A percentile compares a stretch with the other conserved stretches of the same genome.
These are phyloP conservation scores for Cottus gobio DNA, from an alignment of 2,113 vertebrate genomes.

Conservation along the genomic window DNA sequence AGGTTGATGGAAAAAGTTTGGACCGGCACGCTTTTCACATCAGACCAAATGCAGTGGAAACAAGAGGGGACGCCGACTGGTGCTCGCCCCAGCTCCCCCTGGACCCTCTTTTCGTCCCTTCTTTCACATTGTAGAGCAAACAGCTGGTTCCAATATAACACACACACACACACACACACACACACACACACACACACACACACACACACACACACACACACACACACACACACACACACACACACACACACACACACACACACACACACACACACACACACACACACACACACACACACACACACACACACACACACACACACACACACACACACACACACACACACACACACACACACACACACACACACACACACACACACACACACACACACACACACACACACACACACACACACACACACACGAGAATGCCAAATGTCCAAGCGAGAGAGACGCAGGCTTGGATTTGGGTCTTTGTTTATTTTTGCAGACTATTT, in stretches of 20 bases:
- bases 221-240: neutral
- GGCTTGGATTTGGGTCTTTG: conserved; percentile 32
- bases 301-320: neutral
- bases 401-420: neutral
- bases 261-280: neutral
- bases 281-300: neutral
- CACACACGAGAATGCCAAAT: conserved; percentile 39
- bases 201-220: neutral
- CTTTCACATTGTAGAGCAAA: conserved; percentile 52
- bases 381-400: neutral
- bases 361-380: neutral
- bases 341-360: conserved; percentile 8
- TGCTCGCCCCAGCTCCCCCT: neutral
- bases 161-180: neutral
- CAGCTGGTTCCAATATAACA: conserved; percentile 79
- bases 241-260: neutral
- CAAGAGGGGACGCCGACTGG: conserved; percentile 4
- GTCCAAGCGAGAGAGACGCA: conserved; percentile 37
- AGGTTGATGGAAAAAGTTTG: conserved; percentile 59
- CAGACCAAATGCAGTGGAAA: conserved; percentile 33
- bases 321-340: conserved; percentile 3
- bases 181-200: neutral
- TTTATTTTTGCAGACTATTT: conserved; percentile 54
- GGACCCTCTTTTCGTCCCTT: conserved; percentile 45
- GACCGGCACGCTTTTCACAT: conserved; percentile 58